A percentile compares a stretch with the other conserved stretches of the same genome.
Conservation (phyloP, 2,113 vertebrate genomes). For the Maccullochella peelii region DNA sequence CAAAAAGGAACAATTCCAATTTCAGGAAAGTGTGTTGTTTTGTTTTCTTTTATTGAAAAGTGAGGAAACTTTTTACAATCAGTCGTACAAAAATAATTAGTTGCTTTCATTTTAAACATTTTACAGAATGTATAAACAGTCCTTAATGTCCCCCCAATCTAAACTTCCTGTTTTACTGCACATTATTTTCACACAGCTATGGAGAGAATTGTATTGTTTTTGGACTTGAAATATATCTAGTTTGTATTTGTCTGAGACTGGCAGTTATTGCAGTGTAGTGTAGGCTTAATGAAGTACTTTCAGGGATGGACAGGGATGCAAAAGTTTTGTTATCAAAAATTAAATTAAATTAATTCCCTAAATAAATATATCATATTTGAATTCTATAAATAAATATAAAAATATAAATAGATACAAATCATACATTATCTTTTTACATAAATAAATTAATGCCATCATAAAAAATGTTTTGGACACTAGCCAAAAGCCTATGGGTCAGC, state of each 20-base stretch:
- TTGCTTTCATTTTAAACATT: background rate
- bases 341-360: slow-evolving; percentile 32
- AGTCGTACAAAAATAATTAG: slow-evolving; percentile 35
- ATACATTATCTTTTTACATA: slow-evolving; percentile 50
- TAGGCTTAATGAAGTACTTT: background rate
- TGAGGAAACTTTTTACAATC: slow-evolving; percentile 4
- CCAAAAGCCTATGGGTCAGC: slow-evolving; percentile 28
- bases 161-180: background rate
- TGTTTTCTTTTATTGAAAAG: slow-evolving; percentile 4
- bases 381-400: slow-evolving; percentile 67
- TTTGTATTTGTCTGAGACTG: background rate
- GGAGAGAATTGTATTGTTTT: background rate
- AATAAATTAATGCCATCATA: slow-evolving; percentile 47
- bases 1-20: background rate
- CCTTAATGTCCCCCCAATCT: background rate
- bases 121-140: background rate
- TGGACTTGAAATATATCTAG: background rate
- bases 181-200: background rate
- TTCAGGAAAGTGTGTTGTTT: background rate
- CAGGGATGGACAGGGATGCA: background rate
- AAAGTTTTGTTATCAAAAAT: slow-evolving; percentile 31
- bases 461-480: background rate
- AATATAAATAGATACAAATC: slow-evolving; percentile 47
- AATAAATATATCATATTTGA: slow-evolving; percentile 53
- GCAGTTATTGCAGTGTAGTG: background rate